A percentile compares a stretch with the other conserved stretches of the same genome.
Evolutionary conservation across 2,888 invertebrate species (phyloP).

Genomic region (Phasia obesa): DNA sequence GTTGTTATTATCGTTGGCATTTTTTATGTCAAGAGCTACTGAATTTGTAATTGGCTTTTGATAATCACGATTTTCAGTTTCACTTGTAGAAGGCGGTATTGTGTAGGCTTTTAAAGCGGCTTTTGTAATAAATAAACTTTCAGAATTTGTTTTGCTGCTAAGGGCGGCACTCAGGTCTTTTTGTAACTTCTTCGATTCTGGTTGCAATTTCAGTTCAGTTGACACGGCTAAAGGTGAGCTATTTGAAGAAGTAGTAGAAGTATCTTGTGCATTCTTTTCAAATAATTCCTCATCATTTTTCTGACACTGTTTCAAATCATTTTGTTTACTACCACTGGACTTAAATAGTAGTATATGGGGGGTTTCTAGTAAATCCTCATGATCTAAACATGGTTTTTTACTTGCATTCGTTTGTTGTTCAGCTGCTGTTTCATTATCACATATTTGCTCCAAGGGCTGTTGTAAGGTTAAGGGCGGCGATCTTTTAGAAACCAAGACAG

Average conservation of each 20-base stretch:
- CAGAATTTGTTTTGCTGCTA: conserved; percentile 11
- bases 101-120: conserved; percentile 61
- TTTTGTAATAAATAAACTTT: conserved; percentile 59
- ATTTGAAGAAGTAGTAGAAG: neutral
- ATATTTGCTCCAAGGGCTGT: conserved; percentile 49
- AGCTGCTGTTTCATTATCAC: conserved; percentile 44
- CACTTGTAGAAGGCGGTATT: conserved; percentile 40
- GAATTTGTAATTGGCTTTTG: conserved; percentile 48
- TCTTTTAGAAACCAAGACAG: conserved; percentile 43
- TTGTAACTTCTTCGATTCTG: conserved; percentile 5
- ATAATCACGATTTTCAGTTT: conserved; percentile 43
- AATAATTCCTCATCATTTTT: conserved; percentile 6
- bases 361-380: conserved; percentile 20
- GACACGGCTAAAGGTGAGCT: conserved; percentile 4
- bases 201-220: neutral
- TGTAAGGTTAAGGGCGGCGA: conserved; percentile 53
- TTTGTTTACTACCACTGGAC: neutral
- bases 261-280: neutral
- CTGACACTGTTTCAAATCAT: neutral
- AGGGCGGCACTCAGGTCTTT: neutral
- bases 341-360: conserved; percentile 55
- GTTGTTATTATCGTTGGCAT: conserved; percentile 52
- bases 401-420: conserved; percentile 21
- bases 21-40: conserved; percentile 38
- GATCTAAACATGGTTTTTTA: conserved; percentile 30